These are phyloP conservation scores for Burhinus oedicnemus DNA, from an alignment of 2,113 vertebrate species.

Conservation along the genomic window DNA sequence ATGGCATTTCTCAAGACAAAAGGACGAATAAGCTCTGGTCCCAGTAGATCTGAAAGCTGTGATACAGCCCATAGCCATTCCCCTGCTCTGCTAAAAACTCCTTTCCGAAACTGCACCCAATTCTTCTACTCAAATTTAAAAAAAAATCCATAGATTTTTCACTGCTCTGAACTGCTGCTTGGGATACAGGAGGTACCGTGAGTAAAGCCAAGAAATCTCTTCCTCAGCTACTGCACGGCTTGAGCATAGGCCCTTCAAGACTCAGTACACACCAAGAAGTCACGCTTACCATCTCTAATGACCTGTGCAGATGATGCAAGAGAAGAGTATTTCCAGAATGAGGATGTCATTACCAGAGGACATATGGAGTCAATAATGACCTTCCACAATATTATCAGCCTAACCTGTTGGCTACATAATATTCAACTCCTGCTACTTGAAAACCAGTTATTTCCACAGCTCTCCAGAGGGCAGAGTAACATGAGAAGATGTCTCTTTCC, in stretches of 20 bases:
- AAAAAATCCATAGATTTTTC: not conserved
- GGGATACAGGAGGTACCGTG: not conserved
- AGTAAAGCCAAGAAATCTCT: not conserved
- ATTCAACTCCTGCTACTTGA: not conserved
- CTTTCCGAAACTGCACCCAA: not conserved
- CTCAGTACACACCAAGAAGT: not conserved
- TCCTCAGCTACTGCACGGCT: not conserved
- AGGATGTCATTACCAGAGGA: conserved; percentile 17
- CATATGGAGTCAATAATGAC: not conserved
- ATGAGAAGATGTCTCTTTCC: not conserved
- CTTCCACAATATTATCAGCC: not conserved
- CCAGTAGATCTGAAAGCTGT: not conserved
- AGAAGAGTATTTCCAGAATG: conserved; percentile 6
- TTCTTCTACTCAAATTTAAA: not conserved
- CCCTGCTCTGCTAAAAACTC: not conserved
- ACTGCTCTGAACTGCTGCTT: not conserved
- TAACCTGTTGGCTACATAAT: not conserved
- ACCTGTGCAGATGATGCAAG: not conserved
- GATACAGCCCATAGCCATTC: not conserved
- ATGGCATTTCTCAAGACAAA: not conserved
- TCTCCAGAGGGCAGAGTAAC: not conserved
- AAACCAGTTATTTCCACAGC: not conserved
- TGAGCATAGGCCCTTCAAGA: conserved; percentile 24
- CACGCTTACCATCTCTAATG: not conserved
- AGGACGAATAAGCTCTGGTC: not conserved